Evolutionary conservation across 2,113 vertebrate genomes (phyloP).

Genomic region (Tupaia tana): DNA sequence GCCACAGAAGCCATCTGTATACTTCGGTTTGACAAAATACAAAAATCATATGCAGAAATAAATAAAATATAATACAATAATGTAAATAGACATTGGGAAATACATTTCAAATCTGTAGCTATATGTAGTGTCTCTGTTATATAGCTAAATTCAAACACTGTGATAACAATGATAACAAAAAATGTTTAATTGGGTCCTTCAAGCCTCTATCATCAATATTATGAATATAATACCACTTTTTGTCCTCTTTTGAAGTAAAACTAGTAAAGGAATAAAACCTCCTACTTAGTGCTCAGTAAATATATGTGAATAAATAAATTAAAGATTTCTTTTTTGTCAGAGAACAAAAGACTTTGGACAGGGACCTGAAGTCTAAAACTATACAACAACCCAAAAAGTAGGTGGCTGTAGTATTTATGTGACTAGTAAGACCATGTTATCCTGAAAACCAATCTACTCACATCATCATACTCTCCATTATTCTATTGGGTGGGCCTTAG

Average conservation of each 20-base stretch:
- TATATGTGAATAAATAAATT: constrained; percentile 12
- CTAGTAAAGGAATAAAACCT: constrained; percentile 21
- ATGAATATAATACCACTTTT: neutral
- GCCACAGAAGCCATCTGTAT: neutral
- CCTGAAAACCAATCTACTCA: constrained; percentile 56
- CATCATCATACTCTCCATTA: constrained; percentile 40
- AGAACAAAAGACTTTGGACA: neutral
- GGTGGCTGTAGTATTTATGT: neutral
- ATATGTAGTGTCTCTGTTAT: neutral
- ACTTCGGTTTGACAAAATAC: neutral
- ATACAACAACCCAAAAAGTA: neutral
- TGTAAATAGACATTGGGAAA: neutral
- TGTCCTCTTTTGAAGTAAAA: constrained; percentile 34
- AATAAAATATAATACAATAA: neutral
- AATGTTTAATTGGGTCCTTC: neutral
- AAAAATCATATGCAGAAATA: neutral
- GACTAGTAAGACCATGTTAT: constrained; percentile 2
- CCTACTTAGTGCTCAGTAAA: neutral
- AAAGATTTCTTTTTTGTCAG: neutral
- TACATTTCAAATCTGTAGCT: neutral
- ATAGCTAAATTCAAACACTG: neutral
- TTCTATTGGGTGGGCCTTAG: constrained; percentile 40
- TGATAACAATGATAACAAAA: neutral
- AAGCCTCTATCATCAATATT: neutral
- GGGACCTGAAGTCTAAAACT: constrained; percentile 7